These are phyloP conservation scores for Sinocyclocheilus grahami DNA, from an alignment of 2,113 vertebrate species.

Conservation along the genomic window DNA sequence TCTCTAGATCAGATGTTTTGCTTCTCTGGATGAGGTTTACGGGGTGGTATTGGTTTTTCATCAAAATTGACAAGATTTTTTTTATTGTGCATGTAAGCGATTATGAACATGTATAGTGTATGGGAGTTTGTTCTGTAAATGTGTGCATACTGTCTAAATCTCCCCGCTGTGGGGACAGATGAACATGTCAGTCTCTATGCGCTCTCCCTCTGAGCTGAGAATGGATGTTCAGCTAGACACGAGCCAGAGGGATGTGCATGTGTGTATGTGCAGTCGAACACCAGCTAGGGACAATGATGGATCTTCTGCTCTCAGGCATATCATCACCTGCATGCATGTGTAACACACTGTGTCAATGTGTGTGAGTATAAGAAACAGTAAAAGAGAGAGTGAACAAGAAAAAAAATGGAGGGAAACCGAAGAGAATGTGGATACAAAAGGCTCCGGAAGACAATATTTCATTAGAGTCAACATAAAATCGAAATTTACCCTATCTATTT, in stretches of 20 bases:
- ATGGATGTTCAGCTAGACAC: constrained; percentile 71
- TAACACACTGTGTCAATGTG: constrained; percentile 29
- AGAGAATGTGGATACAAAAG: constrained; percentile 2
- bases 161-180: constrained; percentile 47
- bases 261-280: constrained; percentile 26
- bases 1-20: constrained; percentile 25
- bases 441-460: background rate
- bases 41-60: constrained; percentile 17
- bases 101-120: constrained; percentile 23
- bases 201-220: constrained; percentile 65
- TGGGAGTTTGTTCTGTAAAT: constrained; percentile 28
- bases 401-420: constrained; percentile 7
- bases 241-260: constrained; percentile 52
- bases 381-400: background rate
- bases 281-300: constrained; percentile 64
- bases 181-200: constrained; percentile 62
- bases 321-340: constrained; percentile 73
- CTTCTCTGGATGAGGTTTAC: constrained; percentile 28
- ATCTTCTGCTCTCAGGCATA: constrained; percentile 72
- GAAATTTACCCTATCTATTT: constrained; percentile 15
- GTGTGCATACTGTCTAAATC: constrained; percentile 39
- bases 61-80: constrained; percentile 22
- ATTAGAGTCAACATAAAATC: constrained; percentile 14
- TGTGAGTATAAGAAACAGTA: constrained; percentile 55
- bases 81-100: constrained; percentile 25